These are phyloP conservation scores for Nasua narica DNA, from an alignment of 2,797 vertebrate species.

Conservation along the genomic window DNA sequence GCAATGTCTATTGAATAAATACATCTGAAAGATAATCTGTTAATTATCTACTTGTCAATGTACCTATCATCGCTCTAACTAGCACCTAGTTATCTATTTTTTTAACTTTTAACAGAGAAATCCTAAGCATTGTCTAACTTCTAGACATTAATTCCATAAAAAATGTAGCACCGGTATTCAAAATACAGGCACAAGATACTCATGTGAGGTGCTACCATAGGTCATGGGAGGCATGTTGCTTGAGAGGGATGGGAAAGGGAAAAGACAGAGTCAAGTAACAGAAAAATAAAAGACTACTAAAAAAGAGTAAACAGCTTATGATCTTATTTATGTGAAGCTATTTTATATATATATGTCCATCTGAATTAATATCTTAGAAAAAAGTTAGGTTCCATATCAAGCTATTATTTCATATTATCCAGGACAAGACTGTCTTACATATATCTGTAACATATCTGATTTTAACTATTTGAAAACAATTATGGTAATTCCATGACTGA, in stretches of 20 bases:
- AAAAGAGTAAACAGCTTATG: not conserved
- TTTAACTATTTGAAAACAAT: not conserved
- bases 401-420: not conserved
- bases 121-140: not conserved
- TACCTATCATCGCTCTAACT: not conserved
- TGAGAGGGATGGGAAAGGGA: not conserved
- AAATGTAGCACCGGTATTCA: not conserved
- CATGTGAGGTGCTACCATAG: not conserved
- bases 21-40: not conserved
- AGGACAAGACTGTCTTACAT: not conserved
- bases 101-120: not conserved
- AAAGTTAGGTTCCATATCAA: not conserved
- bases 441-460: not conserved
- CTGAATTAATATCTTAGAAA: not conserved
- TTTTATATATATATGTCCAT: not conserved
- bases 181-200: not conserved
- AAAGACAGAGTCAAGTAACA: not conserved
- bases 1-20: not conserved
- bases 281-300: not conserved
- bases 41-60: not conserved
- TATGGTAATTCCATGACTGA: not conserved
- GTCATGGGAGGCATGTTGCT: not conserved
- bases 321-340: not conserved
- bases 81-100: not conserved
- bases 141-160: not conserved